Percentiles rank a stretch among this genome's conserved stretches.
These are phyloP conservation scores for Mormyrus hasselquistii DNA, from an alignment of 2,797 vertebrate genomes.

Conservation along the genomic window DNA sequence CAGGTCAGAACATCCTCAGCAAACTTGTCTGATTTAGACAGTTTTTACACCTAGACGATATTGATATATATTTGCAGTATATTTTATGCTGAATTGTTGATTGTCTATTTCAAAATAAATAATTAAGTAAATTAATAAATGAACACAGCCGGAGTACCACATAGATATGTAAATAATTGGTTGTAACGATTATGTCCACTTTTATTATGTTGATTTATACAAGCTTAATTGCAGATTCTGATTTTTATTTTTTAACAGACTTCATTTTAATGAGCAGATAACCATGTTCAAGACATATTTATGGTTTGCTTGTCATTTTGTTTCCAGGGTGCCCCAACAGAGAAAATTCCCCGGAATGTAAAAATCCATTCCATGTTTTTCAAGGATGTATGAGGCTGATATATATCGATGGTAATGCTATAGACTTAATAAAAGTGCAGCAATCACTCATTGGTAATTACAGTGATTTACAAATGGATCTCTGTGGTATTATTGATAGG, in stretches of 20 bases:
- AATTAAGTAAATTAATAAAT: not conserved
- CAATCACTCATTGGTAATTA: slow-evolving; percentile 76
- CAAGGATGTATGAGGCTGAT: slow-evolving; percentile 84
- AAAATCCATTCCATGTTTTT: slow-evolving; percentile 67
- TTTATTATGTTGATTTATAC: not conserved
- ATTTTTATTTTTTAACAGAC: not conserved
- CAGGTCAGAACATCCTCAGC: not conserved
- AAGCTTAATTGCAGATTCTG: not conserved
- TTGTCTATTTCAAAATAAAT: not conserved
- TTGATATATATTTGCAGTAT: not conserved
- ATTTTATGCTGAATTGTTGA: not conserved
- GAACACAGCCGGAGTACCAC: not conserved
- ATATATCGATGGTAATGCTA: slow-evolving; percentile 52
- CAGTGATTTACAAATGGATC: slow-evolving; percentile 80
- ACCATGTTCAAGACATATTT: not conserved
- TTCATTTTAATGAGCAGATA: not conserved
- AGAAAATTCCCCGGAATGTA: slow-evolving; percentile 56
- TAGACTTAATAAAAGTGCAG: slow-evolving; percentile 79
- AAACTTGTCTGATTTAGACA: not conserved
- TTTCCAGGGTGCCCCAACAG: slow-evolving; percentile 69
- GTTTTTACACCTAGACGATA: not conserved
- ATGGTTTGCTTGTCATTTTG: not conserved
- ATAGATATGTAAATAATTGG: not conserved
- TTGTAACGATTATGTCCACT: not conserved
- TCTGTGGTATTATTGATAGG: slow-evolving; percentile 88